Base-by-base conservation (phyloP, 2,888 invertebrate species). In the Sinotaia quadrata region DNA sequence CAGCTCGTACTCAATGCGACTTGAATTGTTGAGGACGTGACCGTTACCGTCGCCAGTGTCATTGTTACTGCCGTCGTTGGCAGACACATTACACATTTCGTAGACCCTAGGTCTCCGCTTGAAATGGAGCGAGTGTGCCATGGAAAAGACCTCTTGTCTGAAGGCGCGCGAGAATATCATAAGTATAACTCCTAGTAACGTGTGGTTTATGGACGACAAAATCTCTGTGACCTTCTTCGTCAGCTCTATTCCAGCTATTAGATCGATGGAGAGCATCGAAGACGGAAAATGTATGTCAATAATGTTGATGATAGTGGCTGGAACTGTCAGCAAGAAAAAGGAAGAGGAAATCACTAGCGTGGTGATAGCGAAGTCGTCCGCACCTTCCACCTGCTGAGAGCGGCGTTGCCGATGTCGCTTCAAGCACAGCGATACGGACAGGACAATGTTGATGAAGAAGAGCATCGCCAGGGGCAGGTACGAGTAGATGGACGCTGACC, bases 391-490 rank as follows among this genome's bases (percentile, higher is more conserved):
- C 27, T 54, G 56, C n/a, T 41, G 52, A 21, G 56, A 21, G 31
- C 24, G 54, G 4, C 63, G 47, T 29, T 52, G 37, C 47, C 51
- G 52, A 15, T 67, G 71, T 5, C 68, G 56, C 47, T 66, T 66
- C 24, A 62, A 69, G 41, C 60, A 68, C 60, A 68, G 69, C 3
- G 65, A 57, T 12, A 73, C 41, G 54, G 63, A 69, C 2, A 68
- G 34, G 24, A 56, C 59, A 27, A 72, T 56, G 65, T 67, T 72
- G 27, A 69, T 36, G 27, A 76, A 68, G 12, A 84, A 72, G n/a
- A 85, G 75, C 18, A 83, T 62, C 8, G 78, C 60, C 29, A 84
- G 62, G 10, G 85, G 85, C 49, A 85, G 76, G 72, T 81, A 84
- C 41, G 79, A 77, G 73, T 82, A 83, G 37, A 83, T 78, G 51